phyloP scores from a whole-genome alignment of 2,113 vertebrate species.

The Candoia aspera region DNA sequence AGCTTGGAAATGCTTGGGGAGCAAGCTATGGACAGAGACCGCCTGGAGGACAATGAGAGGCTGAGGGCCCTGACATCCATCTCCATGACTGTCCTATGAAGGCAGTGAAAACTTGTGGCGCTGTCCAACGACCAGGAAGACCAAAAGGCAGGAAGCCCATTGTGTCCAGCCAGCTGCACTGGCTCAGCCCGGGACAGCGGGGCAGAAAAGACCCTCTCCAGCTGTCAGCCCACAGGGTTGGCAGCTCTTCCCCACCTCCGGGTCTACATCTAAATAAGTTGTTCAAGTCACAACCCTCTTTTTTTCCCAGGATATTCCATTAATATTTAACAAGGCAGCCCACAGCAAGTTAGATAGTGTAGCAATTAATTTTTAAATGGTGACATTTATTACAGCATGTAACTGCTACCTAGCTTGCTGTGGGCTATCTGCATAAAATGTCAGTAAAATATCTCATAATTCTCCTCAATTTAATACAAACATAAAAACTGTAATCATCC shows the following conservation, averaged over 20 bases:
- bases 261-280: conserved; percentile 63
- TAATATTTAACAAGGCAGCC: conserved; percentile 73
- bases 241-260: neutral
- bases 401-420: conserved; percentile 70
- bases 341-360: conserved; percentile 72
- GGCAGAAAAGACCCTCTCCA: neutral
- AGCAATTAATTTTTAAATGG: conserved; percentile 76
- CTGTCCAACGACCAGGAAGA: neutral
- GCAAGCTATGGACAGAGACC: neutral
- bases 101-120: accelerated
- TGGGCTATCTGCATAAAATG: conserved; percentile 73
- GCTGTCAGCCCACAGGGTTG: neutral
- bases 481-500: conserved; percentile 65
- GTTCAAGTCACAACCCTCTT: conserved; percentile 64
- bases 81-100: neutral
- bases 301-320: conserved; percentile 58
- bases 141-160: neutral
- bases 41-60: neutral
- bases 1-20: neutral
- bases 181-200: no score
- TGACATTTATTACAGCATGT: conserved; percentile 74
- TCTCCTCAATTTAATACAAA: conserved; percentile 63
- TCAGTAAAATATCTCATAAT: conserved; percentile 73
- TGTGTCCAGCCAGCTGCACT: neutral
- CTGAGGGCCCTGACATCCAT: neutral